Evolutionary conservation across 1,140 invertebrate genomes (phyloP), one percentile per base, ranked within the genome.

Genomic region (Lepidurus packardi): DNA sequence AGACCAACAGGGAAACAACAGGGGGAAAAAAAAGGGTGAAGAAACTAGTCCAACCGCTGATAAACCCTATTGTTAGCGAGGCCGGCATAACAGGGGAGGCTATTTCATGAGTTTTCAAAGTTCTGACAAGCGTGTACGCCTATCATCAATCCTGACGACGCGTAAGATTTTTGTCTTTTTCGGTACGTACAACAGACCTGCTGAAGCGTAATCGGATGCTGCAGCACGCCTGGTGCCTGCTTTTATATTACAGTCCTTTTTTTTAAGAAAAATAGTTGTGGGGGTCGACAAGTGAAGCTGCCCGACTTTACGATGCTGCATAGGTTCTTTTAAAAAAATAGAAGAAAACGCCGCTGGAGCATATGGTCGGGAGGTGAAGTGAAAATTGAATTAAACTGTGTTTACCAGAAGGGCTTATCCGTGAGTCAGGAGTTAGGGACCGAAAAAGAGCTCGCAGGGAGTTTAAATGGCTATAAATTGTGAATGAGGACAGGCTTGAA

Each of bases 301-400:
- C 34, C 34, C 34, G 34, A 34, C 3, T 34, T 34, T 34, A 34
- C 34, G 34, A 34, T 2, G 34, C 34, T 34, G 34, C 34, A 34
- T 34, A 34, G 34, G 34, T 2, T 34, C 34, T 65, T 65, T 65
- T 7, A 21, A 65, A 13, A 21, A 65, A 21, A 13, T 21, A 65
- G 5, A 65, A 34, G 25, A 34, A 34, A 34, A 34, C 34, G 53
- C 53, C 21, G 16, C 21, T 65, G 21, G 13, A 16, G 13, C 16
- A 13, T 65, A 65, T 65, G 53, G 53, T 21, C 53, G 21, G 53
- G 53, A 65, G 53, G 53, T 65, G 53, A 65, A 65, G 53, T 65
- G 53, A 65, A 65, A 65, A 65, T 65, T 65, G 53, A 65, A 65
- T 65, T 65, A 65, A 65, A 65, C 53, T 65, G 53, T 65, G 53